phyloP scores from a whole-genome alignment of 2,888 invertebrate species.

The Amphipyra berbera region DNA sequence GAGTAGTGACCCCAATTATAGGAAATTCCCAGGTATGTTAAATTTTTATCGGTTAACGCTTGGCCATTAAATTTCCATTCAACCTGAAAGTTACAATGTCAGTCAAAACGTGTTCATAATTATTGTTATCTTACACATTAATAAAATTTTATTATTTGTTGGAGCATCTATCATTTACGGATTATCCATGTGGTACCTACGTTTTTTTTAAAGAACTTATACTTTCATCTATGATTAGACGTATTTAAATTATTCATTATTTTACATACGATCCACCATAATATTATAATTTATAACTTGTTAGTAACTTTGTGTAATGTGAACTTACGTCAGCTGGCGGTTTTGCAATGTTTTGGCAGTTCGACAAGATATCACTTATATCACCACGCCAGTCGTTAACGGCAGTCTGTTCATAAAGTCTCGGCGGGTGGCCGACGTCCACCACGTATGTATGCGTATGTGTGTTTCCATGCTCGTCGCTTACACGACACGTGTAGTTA shows the following conservation, averaged over 20 bases:
- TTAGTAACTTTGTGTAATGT: background rate
- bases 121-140: too few species aligned
- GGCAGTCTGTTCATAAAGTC: constrained; percentile 6
- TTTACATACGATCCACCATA: too few species aligned
- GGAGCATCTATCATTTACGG: too few species aligned
- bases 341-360: constrained; percentile 32
- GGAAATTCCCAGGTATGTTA: background rate
- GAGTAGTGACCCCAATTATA: constrained; percentile 47
- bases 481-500: constrained; percentile 59
- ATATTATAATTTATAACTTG: too few species aligned
- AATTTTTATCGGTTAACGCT: constrained; percentile 17
- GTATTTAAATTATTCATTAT: too few species aligned
- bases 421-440: constrained; percentile 48
- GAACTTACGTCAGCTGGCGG: constrained; percentile 46
- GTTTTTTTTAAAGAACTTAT: too few species aligned
- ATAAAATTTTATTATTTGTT: too few species aligned
- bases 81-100: constrained; percentile 27
- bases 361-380: constrained; percentile 16
- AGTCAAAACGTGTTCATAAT: background rate
- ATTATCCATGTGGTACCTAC: too few species aligned
- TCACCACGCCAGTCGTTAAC: constrained; percentile 41
- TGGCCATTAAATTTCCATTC: constrained; percentile 51
- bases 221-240: too few species aligned
- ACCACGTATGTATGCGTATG: constrained; percentile 52
- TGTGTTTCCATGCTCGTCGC: constrained; percentile 39